These are phyloP conservation scores for Alca torda DNA, from an alignment of 2,797 vertebrate genomes.

Conservation along the genomic window DNA sequence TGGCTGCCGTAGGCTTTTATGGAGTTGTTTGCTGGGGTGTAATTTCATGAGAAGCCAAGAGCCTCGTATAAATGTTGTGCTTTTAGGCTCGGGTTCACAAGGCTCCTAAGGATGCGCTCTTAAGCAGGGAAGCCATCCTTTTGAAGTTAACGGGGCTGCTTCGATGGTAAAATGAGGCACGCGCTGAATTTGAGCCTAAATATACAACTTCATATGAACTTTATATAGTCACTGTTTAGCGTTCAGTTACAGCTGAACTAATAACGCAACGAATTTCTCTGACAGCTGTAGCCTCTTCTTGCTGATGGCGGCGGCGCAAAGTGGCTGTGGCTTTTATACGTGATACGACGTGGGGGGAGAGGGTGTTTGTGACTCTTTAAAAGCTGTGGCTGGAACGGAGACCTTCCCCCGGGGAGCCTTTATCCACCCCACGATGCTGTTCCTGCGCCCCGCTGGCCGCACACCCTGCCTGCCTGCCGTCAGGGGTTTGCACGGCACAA, in stretches of 20 bases:
- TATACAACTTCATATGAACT: not conserved
- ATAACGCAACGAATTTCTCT: not conserved
- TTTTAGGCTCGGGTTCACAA: not conserved
- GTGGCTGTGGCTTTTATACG: not conserved
- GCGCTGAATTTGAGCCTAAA: not conserved
- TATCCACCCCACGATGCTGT: fast-evolving
- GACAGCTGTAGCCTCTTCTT: not conserved
- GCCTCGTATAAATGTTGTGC: not conserved
- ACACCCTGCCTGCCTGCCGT: not conserved
- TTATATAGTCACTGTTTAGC: not conserved
- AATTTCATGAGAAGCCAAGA: not conserved
- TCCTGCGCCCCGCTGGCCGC: not conserved
- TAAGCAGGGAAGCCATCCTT: not conserved
- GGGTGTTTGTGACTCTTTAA: not conserved
- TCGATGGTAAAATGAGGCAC: not conserved
- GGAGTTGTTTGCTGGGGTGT: not conserved
- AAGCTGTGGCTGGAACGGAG: not conserved
- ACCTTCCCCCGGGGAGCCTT: not conserved
- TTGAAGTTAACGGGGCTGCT: not conserved
- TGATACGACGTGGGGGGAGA: fast-evolving
- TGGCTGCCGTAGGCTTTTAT: not conserved
- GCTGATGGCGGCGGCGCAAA: not conserved
- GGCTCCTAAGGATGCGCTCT: not conserved
- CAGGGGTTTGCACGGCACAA: fast-evolving
- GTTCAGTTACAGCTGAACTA: not conserved